Evolutionary conservation across 2,888 invertebrate genomes (phyloP), one percentile per base, ranked within the genome.

Genomic region (Biston stratarius): DNA sequence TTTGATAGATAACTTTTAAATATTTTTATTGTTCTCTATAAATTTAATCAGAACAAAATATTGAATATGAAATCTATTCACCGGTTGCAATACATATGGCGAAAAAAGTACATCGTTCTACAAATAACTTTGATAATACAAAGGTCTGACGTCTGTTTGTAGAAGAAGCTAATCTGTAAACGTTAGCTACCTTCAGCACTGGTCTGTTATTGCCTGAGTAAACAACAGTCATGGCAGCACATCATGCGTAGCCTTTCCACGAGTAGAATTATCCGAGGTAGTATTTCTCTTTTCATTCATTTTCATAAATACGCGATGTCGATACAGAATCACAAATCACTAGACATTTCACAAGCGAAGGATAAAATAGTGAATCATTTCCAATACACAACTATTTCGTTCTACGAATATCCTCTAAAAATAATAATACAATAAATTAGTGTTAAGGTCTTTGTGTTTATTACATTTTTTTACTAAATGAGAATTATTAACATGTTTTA

Each of bases 171-270:
- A 61, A 56, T 65, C 60, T 65, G 56, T 61, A 56, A 61, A 55
- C 55, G 48, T 65, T 34, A 57, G 61, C 65, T 61, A 51, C 51
- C 61, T 61, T 56, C 65, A 65, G 49, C 60, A 48, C 9, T 12
- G 24, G 47, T 34, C 55, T 34, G 64, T 60, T 65, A 57, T 65
- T 56, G 38, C 24, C 57, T 51, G 49, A 56, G 51, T 48, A 65
- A 61, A 65, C 48, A 64, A 48, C 12, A 55, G 24, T 44, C 55
- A 55, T 48, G 42, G 14, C n/a, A 45, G 44, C 42, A 60, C 48
- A 60, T 53, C 48, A 49, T 45, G 56, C 49, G 49, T 47, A 60
- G 64, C 64, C 11, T 57, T 57, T 24, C 34, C 34, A 44, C 48
- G 48, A 59, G 48, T 48, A 48, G 47, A 59, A 60, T 55, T 48